Conservation (phyloP, 2,797 vertebrate genomes). For the Natrix natrix region DNA sequence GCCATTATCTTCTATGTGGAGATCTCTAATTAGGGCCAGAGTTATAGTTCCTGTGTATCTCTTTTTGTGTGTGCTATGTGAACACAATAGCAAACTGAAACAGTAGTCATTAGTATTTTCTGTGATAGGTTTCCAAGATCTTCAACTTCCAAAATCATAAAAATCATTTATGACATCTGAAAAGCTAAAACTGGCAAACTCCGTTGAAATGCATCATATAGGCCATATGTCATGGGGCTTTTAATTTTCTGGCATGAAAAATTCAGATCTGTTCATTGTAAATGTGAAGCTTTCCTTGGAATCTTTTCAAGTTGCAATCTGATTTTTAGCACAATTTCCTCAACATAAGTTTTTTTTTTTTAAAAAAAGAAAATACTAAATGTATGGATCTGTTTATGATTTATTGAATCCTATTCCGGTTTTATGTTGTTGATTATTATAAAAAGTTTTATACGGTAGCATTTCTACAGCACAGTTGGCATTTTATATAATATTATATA, state of each 20-base stretch:
- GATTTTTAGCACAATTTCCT: constrained; percentile 64
- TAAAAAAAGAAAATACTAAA: constrained; percentile 46
- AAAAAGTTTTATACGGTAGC: constrained; percentile 60
- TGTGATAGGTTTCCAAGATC: not conserved
- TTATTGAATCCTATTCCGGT: constrained; percentile 64
- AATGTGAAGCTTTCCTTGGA: constrained; percentile 59
- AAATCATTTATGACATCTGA: constrained; percentile 26
- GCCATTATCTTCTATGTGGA: not conserved
- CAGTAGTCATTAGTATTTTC: not conserved
- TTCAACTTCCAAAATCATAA: constrained; percentile 19
- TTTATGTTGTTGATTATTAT: constrained; percentile 64
- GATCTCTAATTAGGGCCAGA: not conserved
- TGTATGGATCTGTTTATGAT: constrained; percentile 82
- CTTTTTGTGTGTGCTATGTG: not conserved
- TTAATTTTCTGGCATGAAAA: constrained; percentile 49
- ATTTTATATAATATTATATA: constrained; percentile 50
- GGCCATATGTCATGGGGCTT: constrained; percentile 34
- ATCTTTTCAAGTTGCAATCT: constrained; percentile 60
- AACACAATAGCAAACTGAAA: not conserved
- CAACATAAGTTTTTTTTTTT: constrained; percentile 82
- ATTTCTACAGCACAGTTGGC: constrained; percentile 61
- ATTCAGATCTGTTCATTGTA: constrained; percentile 52
- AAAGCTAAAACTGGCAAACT: constrained; percentile 24
- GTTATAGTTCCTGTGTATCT: not conserved
- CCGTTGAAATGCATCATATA: constrained; percentile 36